Conservation (phyloP, 1,140 invertebrate genomes). For the Papilio aristodemus region DNA sequence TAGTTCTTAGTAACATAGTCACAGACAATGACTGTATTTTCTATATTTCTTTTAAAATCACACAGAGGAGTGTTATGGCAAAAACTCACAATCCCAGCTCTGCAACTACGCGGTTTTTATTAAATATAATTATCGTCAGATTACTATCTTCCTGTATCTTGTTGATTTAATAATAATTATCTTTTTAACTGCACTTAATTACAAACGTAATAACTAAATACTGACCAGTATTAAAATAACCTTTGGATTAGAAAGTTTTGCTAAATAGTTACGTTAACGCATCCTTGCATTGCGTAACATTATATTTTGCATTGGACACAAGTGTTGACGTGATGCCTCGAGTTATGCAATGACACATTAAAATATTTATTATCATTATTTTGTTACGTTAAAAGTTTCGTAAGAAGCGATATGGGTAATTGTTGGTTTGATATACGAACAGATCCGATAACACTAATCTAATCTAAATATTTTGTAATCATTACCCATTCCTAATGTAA, state of each 20-base stretch:
- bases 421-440: neutral
- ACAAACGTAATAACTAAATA: too few relatives aligned
- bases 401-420: neutral
- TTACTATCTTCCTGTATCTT: too few relatives aligned
- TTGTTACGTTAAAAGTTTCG: constrained; percentile 19
- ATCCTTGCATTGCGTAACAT: constrained; percentile 15
- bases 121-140: too few relatives aligned
- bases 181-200: too few relatives aligned
- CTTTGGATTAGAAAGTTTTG: neutral
- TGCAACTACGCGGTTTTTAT: too few relatives aligned
- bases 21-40: too few relatives aligned
- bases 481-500: neutral
- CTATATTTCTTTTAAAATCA: too few relatives aligned
- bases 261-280: neutral
- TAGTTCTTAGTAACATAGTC: too few relatives aligned
- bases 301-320: neutral
- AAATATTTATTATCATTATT: neutral
- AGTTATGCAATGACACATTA: constrained; percentile 22
- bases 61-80: too few relatives aligned
- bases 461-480: neutral
- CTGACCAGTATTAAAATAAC: too few relatives aligned
- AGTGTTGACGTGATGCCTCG: neutral
- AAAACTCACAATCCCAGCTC: too few relatives aligned
- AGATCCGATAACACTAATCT: neutral
- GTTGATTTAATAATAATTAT: too few relatives aligned